Percentiles rank a stretch among this genome's conserved stretches.
Conservation (phyloP, 2,797 vertebrate species). For the Scolopax rusticola region DNA sequence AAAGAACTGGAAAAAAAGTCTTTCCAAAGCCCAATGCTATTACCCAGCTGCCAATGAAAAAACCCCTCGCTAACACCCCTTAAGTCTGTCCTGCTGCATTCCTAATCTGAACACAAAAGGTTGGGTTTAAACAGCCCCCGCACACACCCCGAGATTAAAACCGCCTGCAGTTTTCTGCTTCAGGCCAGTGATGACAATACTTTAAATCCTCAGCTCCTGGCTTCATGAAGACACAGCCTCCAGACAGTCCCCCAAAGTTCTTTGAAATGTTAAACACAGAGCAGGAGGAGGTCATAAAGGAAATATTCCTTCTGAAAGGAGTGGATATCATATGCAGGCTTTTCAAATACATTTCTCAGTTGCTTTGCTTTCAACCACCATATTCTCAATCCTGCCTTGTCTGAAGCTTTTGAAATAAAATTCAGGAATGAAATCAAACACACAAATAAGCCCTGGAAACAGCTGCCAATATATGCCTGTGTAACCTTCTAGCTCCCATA, state of each 20-base stretch:
- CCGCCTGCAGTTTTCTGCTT: conserved; percentile 63
- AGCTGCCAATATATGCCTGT: neutral
- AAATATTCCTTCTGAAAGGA: conserved; percentile 63
- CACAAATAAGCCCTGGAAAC: conserved; percentile 4
- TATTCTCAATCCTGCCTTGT: conserved; percentile 38
- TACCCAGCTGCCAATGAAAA: conserved; percentile 59
- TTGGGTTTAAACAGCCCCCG: conserved; percentile 54
- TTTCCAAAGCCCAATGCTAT: conserved; percentile 55
- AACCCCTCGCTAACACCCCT: conserved; percentile 41
- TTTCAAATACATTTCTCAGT: conserved; percentile 53
- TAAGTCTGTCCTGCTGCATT: conserved; percentile 40
- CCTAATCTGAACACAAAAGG: conserved; percentile 80
- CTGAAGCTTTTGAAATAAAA: conserved; percentile 61
- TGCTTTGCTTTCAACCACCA: conserved; percentile 36
- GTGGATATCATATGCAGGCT: conserved; percentile 23
- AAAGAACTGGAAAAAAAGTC: conserved; percentile 18
- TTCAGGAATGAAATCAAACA: conserved; percentile 42
- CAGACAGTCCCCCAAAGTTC: conserved; percentile 52
- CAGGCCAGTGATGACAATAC: conserved; percentile 65
- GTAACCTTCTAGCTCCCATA: conserved; percentile 5
- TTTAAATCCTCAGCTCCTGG: conserved; percentile 69
- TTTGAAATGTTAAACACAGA: conserved; percentile 78
- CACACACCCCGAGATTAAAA: conserved; percentile 57
- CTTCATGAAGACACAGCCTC: conserved; percentile 47
- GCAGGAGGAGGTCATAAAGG: conserved; percentile 61